phyloP scores from a whole-genome alignment of 1,140 invertebrate genomes.

The Zaprionus kolodkinae region DNA sequence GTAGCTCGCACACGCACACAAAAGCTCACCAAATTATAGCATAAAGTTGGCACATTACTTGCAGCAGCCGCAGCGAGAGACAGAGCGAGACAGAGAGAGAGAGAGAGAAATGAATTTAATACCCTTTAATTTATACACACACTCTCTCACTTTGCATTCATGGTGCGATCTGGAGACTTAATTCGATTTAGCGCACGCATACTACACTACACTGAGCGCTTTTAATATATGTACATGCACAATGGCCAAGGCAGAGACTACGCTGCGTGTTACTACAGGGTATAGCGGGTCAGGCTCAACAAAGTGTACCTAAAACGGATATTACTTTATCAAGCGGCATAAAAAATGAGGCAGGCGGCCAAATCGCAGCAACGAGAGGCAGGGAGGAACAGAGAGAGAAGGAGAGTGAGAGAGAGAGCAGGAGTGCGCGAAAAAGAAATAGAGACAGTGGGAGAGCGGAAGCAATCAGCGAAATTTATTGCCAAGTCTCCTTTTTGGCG shows the following conservation, averaged over 20 bases:
- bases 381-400: neutral
- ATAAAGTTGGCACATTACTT: slow-evolving; percentile 77
- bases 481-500: slow-evolving; percentile 80
- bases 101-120: slow-evolving; percentile 53
- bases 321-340: slow-evolving; percentile 83
- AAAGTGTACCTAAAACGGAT: slow-evolving; percentile 79
- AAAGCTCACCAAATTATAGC: slow-evolving; percentile 68
- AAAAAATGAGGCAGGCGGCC: slow-evolving; percentile 71
- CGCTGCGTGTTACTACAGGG: slow-evolving; percentile 41
- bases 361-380: slow-evolving; percentile 44
- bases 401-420: neutral
- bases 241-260: neutral
- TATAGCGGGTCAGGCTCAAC: slow-evolving; percentile 43
- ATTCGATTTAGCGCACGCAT: slow-evolving; percentile 37
- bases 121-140: slow-evolving; percentile 55
- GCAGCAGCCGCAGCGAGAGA: slow-evolving; percentile 46
- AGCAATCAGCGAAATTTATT: slow-evolving; percentile 83
- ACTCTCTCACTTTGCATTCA: slow-evolving; percentile 37
- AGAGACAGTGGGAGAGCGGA: slow-evolving; percentile 41
- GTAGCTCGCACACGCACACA: slow-evolving; percentile 7
- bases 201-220: neutral
- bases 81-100: neutral
- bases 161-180: slow-evolving; percentile 20
- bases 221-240: slow-evolving; percentile 23
- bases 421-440: slow-evolving; percentile 7